Evolutionary conservation across 2,113 vertebrate genomes (phyloP).

Genomic region (Seriola rivoliana): DNA sequence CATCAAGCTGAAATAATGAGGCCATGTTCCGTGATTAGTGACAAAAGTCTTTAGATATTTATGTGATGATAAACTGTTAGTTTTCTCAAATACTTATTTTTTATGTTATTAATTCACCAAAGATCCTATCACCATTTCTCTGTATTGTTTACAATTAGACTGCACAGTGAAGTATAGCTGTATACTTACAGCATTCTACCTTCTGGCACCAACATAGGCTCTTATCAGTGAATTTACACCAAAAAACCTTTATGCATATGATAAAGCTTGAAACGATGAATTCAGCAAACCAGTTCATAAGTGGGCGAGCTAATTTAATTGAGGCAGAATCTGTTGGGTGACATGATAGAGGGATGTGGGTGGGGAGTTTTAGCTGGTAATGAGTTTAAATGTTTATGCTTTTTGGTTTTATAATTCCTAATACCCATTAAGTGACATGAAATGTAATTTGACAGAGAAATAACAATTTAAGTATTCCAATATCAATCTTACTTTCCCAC

Average conservation of each 20-base stretch:
- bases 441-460: constrained; percentile 59
- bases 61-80: constrained; percentile 55
- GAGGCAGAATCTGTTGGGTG: constrained; percentile 53
- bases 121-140: constrained; percentile 1
- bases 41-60: constrained; percentile 73
- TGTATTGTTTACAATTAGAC: constrained; percentile 32
- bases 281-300: constrained; percentile 43
- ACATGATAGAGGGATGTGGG: constrained; percentile 62
- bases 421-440: constrained; percentile 55
- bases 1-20: constrained; percentile 85
- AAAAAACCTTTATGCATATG: constrained; percentile 1
- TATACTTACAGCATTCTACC: neutral
- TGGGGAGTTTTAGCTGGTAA: constrained; percentile 58
- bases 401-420: constrained; percentile 56
- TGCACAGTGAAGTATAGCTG: neutral
- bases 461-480: constrained; percentile 35
- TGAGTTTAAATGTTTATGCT: constrained; percentile 62
- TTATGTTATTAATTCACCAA: constrained; percentile 35
- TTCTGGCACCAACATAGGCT: neutral
- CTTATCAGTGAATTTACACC: neutral
- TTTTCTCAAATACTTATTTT: constrained; percentile 40
- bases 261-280: constrained; percentile 32
- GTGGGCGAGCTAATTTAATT: constrained; percentile 67
- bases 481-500: neutral
- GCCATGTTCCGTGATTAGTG: constrained; percentile 73